Evolutionary conservation across 23 tunicate species (phyloP), one percentile per base, ranked within the genome.

Genomic region (Botrylloides violaceus): DNA sequence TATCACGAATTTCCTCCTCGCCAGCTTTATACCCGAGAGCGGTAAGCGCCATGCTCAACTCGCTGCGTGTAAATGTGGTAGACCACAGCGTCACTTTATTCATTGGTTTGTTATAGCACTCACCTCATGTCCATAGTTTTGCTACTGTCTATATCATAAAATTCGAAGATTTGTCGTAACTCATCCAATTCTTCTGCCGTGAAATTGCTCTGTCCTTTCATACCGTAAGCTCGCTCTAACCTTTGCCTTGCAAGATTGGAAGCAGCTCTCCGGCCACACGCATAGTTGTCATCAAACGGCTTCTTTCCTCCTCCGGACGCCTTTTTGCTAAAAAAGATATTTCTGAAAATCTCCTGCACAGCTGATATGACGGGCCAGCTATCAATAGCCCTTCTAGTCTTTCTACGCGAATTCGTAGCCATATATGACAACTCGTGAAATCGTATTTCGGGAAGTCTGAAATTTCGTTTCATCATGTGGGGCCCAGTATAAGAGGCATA

Each of bases 161-260:
- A 87, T 29, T 87, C 95, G 80, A 87, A 87, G 4, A 87, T 70
- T 62, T 87, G 86, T 27, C 95, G 78, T 49, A 87, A 60, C 22
- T 87, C 95, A 58, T 81, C 95, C 0, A 87, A 20, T 57, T 87
- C 95, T 2, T 76, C 82, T 9, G 75, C 20, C 0, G 72, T 76
- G 36, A 87, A 80, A 5, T 76, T 80, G 5, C 60, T 48, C 18
- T 59, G 61, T 25, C 70, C 26, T 33, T 71, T 71, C 31, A 70
- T 20, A 9, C 83, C 86, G 68, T 87, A 87, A 6, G 78, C 78
- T 49, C 72, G 49, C 32, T 87, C 78, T 18, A 87, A 50, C 20
- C 82, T 56, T 29, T 57, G 49, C 49, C 71, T 49, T 22, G 82
- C 86, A 27, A 61, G 74, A 0, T n/a, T 68, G n/a, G 37, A 26